Percentiles rank a stretch among this genome's conserved stretches.
Conservation (phyloP, 2,888 invertebrate genomes). For the Heterodera filipjevi region DNA sequence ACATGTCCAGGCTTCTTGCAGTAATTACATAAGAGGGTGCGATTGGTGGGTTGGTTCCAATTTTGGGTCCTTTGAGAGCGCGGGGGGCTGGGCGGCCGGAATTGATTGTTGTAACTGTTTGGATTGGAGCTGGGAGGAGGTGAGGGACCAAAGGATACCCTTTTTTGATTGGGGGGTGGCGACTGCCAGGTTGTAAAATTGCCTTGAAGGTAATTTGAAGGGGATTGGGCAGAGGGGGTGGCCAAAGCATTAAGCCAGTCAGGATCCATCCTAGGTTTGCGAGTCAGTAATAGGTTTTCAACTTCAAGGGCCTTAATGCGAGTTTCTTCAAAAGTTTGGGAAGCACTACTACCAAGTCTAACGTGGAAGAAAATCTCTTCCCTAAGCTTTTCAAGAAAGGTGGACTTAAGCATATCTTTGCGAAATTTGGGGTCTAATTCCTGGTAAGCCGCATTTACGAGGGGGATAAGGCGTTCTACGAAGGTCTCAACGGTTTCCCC, state of each 20-base stretch:
- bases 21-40: background rate
- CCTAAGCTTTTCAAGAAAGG: too few relatives aligned
- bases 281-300: constrained; percentile 5
- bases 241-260: constrained; percentile 9
- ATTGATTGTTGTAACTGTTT: background rate
- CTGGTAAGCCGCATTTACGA: constrained; percentile 13
- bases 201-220: too few relatives aligned
- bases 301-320: constrained; percentile 19
- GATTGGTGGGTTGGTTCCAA: background rate
- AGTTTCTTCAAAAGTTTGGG: too few relatives aligned
- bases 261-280: background rate
- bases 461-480: constrained; percentile 14
- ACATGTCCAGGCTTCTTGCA: constrained; percentile 11
- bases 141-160: background rate
- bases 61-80: background rate
- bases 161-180: too few relatives aligned
- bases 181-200: too few relatives aligned
- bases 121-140: background rate
- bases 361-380: too few relatives aligned
- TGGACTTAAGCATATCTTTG: constrained; percentile 10
- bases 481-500: constrained; percentile 7
- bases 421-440: constrained; percentile 9
- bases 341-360: too few relatives aligned
- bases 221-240: background rate
- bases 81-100: background rate